Evolutionary conservation across 2,113 vertebrate species (phyloP).

Genomic region (human (Homo sapiens)): GRCh38 chr6:21027501-21028000

Average conservation of each 20-base stretch:
- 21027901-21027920: no score
- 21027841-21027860: neutral
- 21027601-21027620: neutral
- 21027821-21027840: neutral
- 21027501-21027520: neutral
- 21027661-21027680: neutral
- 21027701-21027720: neutral
- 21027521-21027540: neutral
- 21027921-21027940: neutral
- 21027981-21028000: neutral
- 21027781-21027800: neutral
- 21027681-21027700: neutral
- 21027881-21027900: accelerated
- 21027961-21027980: no score
- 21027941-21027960: no score
- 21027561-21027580: neutral
- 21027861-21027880: neutral
- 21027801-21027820: neutral
- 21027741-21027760: neutral
- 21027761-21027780: neutral
- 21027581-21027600: neutral
- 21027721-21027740: neutral
- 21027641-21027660: neutral
- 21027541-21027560: neutral
- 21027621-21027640: neutral